These are phyloP conservation scores for Rhizoglyphus robini DNA, from an alignment of 1,140 invertebrate species.

Conservation along the genomic window DNA sequence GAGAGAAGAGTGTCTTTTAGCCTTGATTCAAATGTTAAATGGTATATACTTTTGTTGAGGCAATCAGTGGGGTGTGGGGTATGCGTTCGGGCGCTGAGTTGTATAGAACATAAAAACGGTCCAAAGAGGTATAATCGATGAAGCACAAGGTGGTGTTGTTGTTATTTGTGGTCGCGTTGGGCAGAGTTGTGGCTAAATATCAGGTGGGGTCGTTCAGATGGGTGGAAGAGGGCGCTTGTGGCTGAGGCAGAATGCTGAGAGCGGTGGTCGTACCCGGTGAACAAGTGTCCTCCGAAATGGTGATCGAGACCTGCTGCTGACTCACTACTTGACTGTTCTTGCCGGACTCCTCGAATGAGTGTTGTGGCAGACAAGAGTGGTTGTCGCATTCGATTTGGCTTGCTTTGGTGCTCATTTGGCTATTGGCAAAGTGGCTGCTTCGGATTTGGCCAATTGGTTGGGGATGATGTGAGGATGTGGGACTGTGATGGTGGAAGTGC, in stretches of 20 bases:
- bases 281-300: no score
- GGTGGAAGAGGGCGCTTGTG: constrained; percentile 25
- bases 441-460: neutral
- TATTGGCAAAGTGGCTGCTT: neutral
- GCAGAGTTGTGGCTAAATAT: constrained; percentile 4
- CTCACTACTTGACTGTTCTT: neutral
- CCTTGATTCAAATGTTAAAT: no score
- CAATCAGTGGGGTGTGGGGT: no score
- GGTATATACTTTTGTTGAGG: no score
- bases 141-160: no score
- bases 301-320: neutral
- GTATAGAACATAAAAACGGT: no score
- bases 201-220: constrained; percentile 5
- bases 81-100: no score
- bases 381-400: neutral
- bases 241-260: neutral
- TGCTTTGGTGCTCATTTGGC: neutral
- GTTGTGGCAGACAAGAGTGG: neutral
- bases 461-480: neutral
- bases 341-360: neutral
- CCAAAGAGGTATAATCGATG: no score
- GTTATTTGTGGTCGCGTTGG: no score
- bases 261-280: neutral
- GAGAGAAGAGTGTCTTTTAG: no score
- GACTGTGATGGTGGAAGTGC: neutral